These are phyloP conservation scores for Pogonocichla stellata DNA, from an alignment of 2,113 vertebrate genomes.

Conservation along the genomic window DNA sequence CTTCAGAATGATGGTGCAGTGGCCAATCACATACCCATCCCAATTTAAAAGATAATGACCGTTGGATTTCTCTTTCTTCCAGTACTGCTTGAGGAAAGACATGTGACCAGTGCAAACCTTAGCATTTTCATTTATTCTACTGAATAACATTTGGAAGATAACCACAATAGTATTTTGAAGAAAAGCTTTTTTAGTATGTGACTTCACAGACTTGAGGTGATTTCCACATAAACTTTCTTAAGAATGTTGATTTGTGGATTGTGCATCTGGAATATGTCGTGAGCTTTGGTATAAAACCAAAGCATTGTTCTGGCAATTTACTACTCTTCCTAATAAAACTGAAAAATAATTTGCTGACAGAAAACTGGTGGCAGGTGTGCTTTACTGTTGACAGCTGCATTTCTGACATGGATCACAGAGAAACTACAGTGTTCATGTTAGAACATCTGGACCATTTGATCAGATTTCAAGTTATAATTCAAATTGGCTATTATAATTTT, in stretches of 20 bases:
- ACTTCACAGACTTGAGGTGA: neutral
- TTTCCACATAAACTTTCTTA: neutral
- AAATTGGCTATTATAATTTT: neutral
- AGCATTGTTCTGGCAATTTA: conserved; percentile 32
- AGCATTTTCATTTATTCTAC: neutral
- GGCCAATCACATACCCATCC: accelerated
- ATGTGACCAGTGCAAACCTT: neutral
- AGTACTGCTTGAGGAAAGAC: neutral
- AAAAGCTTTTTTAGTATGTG: neutral
- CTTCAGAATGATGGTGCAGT: neutral
- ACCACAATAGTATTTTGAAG: neutral
- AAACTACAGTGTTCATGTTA: conserved; percentile 34
- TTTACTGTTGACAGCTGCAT: conserved; percentile 71
- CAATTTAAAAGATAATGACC: neutral
- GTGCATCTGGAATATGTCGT: neutral
- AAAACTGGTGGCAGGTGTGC: conserved; percentile 67
- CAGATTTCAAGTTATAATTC: conserved; percentile 66
- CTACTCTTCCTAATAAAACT: conserved; percentile 53
- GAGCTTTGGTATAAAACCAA: conserved; percentile 7
- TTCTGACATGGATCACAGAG: conserved; percentile 73
- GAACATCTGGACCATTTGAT: conserved; percentile 77
- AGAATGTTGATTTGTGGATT: neutral
- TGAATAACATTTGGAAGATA: neutral
- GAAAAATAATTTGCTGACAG: conserved; percentile 67
- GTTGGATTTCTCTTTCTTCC: neutral